Percentiles rank a stretch among this genome's conserved stretches.
These are phyloP conservation scores for Cynoglossus semilaevis DNA, from an alignment of 2,113 vertebrate genomes.

Conservation along the genomic window DNA sequence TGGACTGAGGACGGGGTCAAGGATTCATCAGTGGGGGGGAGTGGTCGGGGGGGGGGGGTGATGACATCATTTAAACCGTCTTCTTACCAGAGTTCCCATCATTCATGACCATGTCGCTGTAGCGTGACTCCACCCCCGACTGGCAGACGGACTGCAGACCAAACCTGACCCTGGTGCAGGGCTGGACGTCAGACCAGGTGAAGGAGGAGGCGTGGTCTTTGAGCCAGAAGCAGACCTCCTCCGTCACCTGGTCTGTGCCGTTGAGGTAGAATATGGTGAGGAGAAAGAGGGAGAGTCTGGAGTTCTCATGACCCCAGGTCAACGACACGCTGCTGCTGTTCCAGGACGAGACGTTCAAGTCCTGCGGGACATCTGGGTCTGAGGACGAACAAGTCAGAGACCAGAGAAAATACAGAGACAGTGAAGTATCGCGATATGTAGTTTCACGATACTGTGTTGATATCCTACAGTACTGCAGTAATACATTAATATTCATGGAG, in stretches of 20 bases:
- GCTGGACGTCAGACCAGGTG: constrained; percentile 46
- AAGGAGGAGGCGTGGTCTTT: constrained; percentile 12
- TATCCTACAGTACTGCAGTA: too few relatives aligned
- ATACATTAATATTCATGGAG: too few relatives aligned
- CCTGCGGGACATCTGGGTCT: constrained; percentile 64
- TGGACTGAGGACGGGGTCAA: constrained; percentile 35
- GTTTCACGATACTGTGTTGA: too few relatives aligned
- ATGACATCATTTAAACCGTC: too few relatives aligned
- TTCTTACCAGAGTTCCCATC: constrained; percentile 61
- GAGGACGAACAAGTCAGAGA: background rate
- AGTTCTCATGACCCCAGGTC: constrained; percentile 60
- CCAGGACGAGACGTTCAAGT: constrained; percentile 48
- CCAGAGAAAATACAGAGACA: background rate
- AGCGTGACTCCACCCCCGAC: constrained; percentile 36
- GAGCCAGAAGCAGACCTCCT: constrained; percentile 28
- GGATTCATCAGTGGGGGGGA: background rate
- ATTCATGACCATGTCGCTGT: constrained; percentile 55
- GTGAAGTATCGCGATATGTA: background rate
- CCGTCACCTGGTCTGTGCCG: constrained; percentile 25
- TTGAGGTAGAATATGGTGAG: constrained; percentile 63
- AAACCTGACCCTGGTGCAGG: constrained; percentile 63
- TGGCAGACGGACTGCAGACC: constrained; percentile 68
- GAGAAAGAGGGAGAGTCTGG: constrained; percentile 54
- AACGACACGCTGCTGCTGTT: constrained; percentile 63
- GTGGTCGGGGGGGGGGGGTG: too few relatives aligned